Percentiles rank a stretch among this genome's conserved stretches.
Conservation (phyloP, 2,797 vertebrate species). For the Pterois miles region DNA sequence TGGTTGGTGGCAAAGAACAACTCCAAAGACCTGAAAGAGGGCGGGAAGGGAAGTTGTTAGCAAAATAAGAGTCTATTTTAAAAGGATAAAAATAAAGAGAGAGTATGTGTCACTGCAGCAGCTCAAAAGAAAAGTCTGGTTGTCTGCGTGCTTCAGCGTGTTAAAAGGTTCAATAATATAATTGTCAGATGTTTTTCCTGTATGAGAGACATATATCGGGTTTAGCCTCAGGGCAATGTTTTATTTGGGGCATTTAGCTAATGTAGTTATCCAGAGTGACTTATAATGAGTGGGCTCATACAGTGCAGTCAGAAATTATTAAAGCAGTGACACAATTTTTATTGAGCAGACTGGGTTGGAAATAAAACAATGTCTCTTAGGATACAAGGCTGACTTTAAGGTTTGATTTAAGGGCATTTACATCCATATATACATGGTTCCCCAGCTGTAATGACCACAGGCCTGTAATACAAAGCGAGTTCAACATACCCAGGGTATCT, state of each 20-base stretch:
- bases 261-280: conserved; percentile 6
- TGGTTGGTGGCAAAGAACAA: conserved; percentile 95
- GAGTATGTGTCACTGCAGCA: neutral
- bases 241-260: conserved; percentile 14
- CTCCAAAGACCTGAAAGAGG: conserved; percentile 89
- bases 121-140: neutral
- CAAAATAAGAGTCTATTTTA: conserved; percentile 22
- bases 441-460: neutral
- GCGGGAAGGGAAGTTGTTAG: conserved; percentile 7
- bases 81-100: neutral
- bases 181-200: neutral
- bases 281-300: conserved; percentile 22
- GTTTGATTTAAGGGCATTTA: neutral
- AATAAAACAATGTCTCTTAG: neutral
- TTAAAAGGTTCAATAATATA: conserved; percentile 5
- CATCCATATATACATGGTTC: neutral
- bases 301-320: conserved; percentile 11
- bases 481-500: too few species aligned
- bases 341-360: neutral
- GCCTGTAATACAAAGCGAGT: too few species aligned
- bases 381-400: neutral
- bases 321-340: conserved; percentile 14
- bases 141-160: too few species aligned
- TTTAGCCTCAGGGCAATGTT: neutral
- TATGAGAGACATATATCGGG: neutral